phyloP scores from a whole-genome alignment of 2,797 vertebrate species.

The Prionace glauca region DNA sequence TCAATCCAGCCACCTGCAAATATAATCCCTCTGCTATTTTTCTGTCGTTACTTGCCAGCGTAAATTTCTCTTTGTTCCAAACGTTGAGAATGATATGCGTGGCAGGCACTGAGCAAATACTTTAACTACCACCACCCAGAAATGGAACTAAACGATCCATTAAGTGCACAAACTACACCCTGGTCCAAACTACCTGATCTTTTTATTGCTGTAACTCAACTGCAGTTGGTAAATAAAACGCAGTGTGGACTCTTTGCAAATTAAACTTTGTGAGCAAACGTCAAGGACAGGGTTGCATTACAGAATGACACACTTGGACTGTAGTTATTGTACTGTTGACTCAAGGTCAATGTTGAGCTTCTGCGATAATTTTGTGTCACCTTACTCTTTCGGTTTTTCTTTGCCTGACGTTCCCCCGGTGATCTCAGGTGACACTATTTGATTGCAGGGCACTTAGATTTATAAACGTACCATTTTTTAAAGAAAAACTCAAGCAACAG shows the following conservation, averaged over 20 bases:
- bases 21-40: neutral
- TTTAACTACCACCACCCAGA: neutral
- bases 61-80: neutral
- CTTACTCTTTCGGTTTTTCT: neutral
- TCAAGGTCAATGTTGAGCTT: slow-evolving; percentile 29
- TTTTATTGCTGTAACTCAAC: slow-evolving; percentile 40
- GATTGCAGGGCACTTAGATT: neutral
- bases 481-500: neutral
- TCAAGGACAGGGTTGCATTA: slow-evolving; percentile 25
- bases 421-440: neutral
- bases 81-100: slow-evolving; percentile 8
- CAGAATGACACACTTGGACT: slow-evolving; percentile 13
- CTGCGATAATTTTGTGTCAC: neutral
- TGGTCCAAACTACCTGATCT: slow-evolving; percentile 36
- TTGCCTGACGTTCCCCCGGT: neutral
- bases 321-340: neutral
- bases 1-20: neutral
- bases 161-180: slow-evolving; percentile 32
- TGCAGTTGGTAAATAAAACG: slow-evolving; percentile 39
- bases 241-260: slow-evolving; percentile 35
- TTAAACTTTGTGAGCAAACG: slow-evolving; percentile 33
- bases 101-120: neutral
- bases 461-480: neutral
- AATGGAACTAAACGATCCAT: slow-evolving; percentile 8
- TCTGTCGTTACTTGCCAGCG: neutral